phyloP scores from a whole-genome alignment of 2,113 vertebrate genomes.

The Nycticorax nycticorax region DNA sequence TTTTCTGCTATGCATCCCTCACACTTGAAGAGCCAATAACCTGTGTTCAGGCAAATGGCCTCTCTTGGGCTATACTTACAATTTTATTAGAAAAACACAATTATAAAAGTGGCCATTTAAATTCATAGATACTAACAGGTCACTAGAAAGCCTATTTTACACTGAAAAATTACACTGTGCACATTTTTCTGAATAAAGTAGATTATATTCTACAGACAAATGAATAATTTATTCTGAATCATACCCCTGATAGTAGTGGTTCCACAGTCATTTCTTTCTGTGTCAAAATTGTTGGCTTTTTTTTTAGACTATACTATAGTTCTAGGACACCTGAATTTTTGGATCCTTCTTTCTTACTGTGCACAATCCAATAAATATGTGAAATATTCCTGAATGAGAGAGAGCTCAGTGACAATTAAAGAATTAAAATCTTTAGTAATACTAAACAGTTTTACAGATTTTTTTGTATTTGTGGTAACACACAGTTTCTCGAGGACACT shows the following conservation, averaged over 20 bases:
- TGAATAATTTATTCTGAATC: background rate
- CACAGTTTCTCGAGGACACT: background rate
- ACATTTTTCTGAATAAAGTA: background rate
- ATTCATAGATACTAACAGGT: background rate
- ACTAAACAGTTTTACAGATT: background rate
- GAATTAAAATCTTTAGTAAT: background rate
- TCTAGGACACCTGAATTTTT: background rate
- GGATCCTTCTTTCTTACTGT: background rate
- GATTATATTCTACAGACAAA: background rate
- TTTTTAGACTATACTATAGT: background rate
- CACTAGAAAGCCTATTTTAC: background rate
- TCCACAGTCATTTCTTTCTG: background rate
- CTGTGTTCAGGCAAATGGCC: background rate
- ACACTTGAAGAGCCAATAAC: background rate
- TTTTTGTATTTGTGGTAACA: background rate
- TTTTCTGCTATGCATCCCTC: background rate
- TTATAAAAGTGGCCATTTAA: background rate
- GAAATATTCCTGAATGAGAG: background rate
- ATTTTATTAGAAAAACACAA: conserved; percentile 2
- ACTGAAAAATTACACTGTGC: background rate
- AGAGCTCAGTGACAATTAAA: background rate
- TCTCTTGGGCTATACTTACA: background rate
- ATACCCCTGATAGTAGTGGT: background rate
- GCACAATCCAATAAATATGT: background rate
- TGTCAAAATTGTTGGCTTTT: background rate